Percentiles rank a stretch among this genome's conserved stretches.
Conservation (phyloP, 2,797 vertebrate species). For the Pseudomugil tenellus region DNA sequence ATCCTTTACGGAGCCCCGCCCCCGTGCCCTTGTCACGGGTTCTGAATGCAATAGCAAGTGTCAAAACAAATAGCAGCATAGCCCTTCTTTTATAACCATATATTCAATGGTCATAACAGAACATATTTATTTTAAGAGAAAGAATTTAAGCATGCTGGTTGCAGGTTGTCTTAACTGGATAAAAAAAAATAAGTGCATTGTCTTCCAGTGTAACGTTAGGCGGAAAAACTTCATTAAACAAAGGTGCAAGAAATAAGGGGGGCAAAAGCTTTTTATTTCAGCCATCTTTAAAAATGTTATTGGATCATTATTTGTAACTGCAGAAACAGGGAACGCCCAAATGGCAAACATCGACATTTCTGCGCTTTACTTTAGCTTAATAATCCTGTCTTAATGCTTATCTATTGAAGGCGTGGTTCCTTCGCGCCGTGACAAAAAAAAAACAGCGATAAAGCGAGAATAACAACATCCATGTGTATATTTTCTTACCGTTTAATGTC, state of each 20-base stretch:
- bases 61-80: conserved; percentile 63
- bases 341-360: conserved; percentile 3
- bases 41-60: conserved; percentile 25
- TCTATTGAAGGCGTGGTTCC: conserved; percentile 56
- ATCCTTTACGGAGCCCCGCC: conserved; percentile 63
- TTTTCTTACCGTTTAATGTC: conserved; percentile 61
- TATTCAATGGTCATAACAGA: neutral
- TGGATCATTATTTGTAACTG: neutral
- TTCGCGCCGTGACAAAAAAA: conserved; percentile 22
- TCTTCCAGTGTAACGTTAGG: conserved; percentile 8
- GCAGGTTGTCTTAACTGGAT: neutral
- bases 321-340: neutral
- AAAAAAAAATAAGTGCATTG: neutral
- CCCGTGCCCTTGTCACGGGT: conserved; percentile 62
- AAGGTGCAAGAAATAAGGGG: neutral
- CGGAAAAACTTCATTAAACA: conserved; percentile 4
- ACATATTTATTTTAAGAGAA: too few relatives aligned
- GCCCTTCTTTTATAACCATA: neutral
- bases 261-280: neutral
- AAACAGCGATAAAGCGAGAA: neutral
- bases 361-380: conserved; percentile 4
- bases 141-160: neutral
- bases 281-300: neutral
- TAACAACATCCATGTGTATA: neutral
- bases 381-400: neutral